These are phyloP conservation scores for Chloebia gouldiae DNA, from an alignment of 2,113 vertebrate genomes.

Conservation along the genomic window DNA sequence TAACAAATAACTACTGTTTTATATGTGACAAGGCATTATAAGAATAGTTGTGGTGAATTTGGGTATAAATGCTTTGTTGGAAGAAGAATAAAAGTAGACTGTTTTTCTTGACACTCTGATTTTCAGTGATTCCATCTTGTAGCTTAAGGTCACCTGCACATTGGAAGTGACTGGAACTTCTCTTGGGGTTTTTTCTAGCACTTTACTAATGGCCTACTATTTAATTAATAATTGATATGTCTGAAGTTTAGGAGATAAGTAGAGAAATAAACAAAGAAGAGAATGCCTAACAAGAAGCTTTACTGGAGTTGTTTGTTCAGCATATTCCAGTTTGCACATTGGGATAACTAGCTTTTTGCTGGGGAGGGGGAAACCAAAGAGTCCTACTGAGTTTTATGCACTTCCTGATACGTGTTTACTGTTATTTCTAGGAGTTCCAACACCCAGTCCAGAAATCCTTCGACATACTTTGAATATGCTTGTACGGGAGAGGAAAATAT, in stretches of 20 bases:
- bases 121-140: not conserved
- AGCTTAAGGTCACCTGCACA: not conserved
- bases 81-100: not conserved
- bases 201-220: not conserved
- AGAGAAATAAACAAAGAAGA: not conserved
- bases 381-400: not conserved
- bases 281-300: not conserved
- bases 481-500: conserved; percentile 97
- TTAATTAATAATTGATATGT: conserved; percentile 33
- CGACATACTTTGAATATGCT: conserved; percentile 94
- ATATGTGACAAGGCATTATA: not conserved
- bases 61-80: not conserved
- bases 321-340: not conserved
- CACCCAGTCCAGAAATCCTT: conserved; percentile 94
- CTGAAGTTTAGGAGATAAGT: not conserved
- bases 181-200: not conserved
- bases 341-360: not conserved
- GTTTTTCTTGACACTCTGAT: not conserved
- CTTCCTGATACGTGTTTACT: conserved; percentile 31
- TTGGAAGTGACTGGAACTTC: not conserved
- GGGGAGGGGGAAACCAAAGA: not conserved
- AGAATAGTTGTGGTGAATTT: not conserved
- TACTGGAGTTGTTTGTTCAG: conserved; percentile 23
- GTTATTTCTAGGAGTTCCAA: conserved; percentile 87
- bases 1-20: not conserved